Percentiles rank a stretch among this genome's conserved stretches.
phyloP scores from a whole-genome alignment of 2,797 vertebrate species.

The Aulostomus chinensis region DNA sequence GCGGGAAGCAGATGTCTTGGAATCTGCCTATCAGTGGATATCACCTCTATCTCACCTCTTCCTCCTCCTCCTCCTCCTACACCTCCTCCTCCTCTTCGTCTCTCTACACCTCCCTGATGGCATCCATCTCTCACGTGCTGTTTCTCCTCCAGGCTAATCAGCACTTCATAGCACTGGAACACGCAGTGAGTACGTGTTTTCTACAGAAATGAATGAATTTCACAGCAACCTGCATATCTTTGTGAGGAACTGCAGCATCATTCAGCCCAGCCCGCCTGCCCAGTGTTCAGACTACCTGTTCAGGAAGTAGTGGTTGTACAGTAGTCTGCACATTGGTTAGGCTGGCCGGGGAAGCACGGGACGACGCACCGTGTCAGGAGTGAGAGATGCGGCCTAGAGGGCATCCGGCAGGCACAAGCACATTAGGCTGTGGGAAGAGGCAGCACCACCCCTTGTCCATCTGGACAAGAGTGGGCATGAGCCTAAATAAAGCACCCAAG shows the following conservation, averaged over 20 bases:
- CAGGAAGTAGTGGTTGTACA: constrained; percentile 97
- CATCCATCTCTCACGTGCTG: constrained; percentile 19
- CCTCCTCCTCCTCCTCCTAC: constrained; percentile 7
- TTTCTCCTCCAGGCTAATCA: constrained; percentile 30
- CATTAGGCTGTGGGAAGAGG: constrained; percentile 29
- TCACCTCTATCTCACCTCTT: constrained; percentile 64
- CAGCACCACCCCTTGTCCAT: constrained; percentile 41
- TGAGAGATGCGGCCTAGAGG: constrained; percentile 5
- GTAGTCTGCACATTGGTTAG: constrained; percentile 90
- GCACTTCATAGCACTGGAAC: constrained; percentile 20
- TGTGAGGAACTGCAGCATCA: constrained; percentile 9
- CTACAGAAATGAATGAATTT: no score
- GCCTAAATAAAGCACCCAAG: constrained; percentile 56
- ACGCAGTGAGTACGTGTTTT: constrained; percentile 50
- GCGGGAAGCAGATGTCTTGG: constrained; percentile 47
- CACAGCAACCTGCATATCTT: no score
- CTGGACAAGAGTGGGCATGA: no score
- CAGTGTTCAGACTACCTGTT: constrained; percentile 99
- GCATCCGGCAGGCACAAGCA: constrained; percentile 11
- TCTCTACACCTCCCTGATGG: no score
- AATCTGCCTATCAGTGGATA: constrained; percentile 54
- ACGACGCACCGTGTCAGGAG: constrained; percentile 1
- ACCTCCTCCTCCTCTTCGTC: constrained; percentile 16
- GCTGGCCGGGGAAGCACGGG: constrained; percentile 87
- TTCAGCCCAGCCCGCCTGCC: constrained; percentile 90